Base-by-base conservation (phyloP, 2,797 vertebrate genomes). In the Xenopus petersii region DNA sequence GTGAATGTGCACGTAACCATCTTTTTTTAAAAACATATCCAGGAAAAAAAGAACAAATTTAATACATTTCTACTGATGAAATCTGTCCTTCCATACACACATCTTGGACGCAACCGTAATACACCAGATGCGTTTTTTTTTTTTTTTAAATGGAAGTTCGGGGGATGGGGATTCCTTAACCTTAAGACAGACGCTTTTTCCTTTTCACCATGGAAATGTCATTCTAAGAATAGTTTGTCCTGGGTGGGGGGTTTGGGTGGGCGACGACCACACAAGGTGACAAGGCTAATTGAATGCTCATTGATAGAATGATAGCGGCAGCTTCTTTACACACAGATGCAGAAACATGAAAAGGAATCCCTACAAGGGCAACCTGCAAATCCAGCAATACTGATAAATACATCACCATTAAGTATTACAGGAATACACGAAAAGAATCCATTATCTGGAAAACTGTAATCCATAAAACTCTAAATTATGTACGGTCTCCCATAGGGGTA, bases 241-340 rank as follows among this genome's bases (percentile, higher is more conserved):
- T 46, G 33, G 58, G 55, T 6, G 36, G 36, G 36, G 36, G 33
- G 21, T 21, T 21, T 21, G 21, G 21, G 21, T 21, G 21, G 21
- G 21, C 2, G 36, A 5, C 5, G 70, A 63, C 75, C 75, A 63
- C 70, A 72, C 75, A 77, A 47, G 21, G 69, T 67, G 69, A 61
- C 42, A 51, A 64, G 1, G 48, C 16, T 56, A 12, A 56, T 56
- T 5, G 51, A 36, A 51, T 48, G 21, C 62, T 30, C 26, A 4
- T 4, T 30, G 26, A 30, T 17, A 12, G 49, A 70, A 42, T 33
- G 21, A 16, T 56, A 15, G n/a, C 12, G 7, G 15, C 54, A 16
- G 54, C 12, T 56, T 3, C 13, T 56, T 17, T 13, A 56, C 10
- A 56, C 13, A 56, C 16, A 56, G 2, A 5, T 0, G 17, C 54